A percentile compares a stretch with the other conserved stretches of the same genome.
These are phyloP conservation scores for Eolophus roseicapilla DNA, from an alignment of 2,113 vertebrate species.

Conservation along the genomic window DNA sequence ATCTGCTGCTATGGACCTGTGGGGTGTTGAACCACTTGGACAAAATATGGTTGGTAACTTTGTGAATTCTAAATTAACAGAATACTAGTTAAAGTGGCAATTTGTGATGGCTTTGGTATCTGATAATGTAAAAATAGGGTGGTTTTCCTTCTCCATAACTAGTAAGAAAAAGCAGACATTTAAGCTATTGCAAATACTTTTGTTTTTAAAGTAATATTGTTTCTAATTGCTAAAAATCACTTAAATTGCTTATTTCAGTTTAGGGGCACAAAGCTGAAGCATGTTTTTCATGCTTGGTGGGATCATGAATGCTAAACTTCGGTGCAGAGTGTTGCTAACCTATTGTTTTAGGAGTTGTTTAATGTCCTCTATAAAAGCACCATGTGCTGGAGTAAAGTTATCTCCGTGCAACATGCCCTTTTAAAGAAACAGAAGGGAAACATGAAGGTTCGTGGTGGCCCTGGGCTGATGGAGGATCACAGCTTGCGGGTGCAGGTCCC, in stretches of 20 bases:
- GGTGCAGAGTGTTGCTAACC: neutral
- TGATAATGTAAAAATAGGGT: neutral
- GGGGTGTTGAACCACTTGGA: neutral
- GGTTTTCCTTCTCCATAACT: fast-evolving
- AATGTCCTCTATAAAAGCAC: neutral
- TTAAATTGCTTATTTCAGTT: neutral
- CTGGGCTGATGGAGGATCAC: fast-evolving
- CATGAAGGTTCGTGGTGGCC: fast-evolving
- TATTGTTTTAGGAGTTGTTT: neutral
- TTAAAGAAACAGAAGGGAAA: neutral
- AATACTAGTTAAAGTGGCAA: neutral
- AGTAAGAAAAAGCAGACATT: neutral
- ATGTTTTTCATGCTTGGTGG: neutral
- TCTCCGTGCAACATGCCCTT: fast-evolving
- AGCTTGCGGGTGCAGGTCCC: neutral
- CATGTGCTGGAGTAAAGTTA: neutral
- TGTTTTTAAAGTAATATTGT: neutral
- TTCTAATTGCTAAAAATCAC: neutral
- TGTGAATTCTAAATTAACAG: neutral
- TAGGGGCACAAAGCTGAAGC: neutral
- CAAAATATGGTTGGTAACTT: neutral
- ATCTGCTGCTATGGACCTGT: neutral
- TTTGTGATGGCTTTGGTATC: neutral
- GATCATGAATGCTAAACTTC: neutral
- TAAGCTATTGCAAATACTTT: neutral